Conservation (phyloP, 1,140 invertebrate genomes). For the Eriosoma lanigerum region DNA sequence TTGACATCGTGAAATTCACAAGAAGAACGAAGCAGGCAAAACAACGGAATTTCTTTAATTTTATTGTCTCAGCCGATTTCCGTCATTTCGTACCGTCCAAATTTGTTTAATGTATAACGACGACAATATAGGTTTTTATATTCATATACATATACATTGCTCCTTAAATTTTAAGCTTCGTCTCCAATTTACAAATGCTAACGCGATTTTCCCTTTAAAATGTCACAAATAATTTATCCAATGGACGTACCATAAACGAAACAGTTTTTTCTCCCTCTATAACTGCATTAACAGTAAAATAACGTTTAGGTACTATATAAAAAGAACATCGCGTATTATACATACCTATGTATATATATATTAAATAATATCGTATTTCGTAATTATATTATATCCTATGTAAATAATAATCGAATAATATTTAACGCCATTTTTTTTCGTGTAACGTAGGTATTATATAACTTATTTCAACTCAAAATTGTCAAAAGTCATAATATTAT, state of each 20-base stretch:
- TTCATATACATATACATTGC: not conserved
- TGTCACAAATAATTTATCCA: conserved; percentile 20
- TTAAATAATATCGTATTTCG: no score
- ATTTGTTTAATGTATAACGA: conserved; percentile 23
- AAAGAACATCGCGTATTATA: no score
- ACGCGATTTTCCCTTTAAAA: conserved; percentile 3
- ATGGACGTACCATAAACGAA: not conserved
- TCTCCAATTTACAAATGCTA: not conserved
- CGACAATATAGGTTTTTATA: conserved; percentile 11
- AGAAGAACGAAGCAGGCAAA: no score
- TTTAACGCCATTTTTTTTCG: no score
- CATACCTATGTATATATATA: no score
- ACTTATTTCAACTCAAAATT: no score
- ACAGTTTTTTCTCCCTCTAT: not conserved
- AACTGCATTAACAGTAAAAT: not conserved
- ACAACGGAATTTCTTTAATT: conserved; percentile 6
- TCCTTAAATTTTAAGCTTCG: not conserved
- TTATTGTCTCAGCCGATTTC: not conserved
- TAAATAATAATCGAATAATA: no score
- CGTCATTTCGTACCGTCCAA: not conserved
- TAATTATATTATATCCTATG: no score
- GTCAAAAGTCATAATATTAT: no score
- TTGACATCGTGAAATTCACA: not conserved
- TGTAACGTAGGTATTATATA: no score
- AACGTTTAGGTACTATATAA: no score